Conservation (phyloP, 2,888 invertebrate species). For the Lumbricus terrestris region DNA sequence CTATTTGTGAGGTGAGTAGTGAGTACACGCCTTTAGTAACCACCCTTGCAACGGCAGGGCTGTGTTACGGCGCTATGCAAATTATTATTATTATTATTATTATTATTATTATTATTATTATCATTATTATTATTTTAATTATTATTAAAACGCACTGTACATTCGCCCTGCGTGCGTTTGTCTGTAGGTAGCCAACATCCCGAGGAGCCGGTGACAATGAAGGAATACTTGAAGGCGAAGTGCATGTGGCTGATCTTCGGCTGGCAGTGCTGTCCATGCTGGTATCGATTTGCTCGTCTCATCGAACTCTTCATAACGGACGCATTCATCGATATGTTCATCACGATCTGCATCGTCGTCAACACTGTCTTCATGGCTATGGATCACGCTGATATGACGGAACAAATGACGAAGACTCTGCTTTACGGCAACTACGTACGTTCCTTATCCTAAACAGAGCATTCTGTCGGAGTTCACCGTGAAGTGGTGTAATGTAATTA, state of each 20-base stretch:
- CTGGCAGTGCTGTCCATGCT: slow-evolving; percentile 88
- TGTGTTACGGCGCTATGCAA: no score
- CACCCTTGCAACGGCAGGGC: no score
- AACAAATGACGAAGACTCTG: slow-evolving; percentile 75
- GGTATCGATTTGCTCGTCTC: slow-evolving; percentile 70
- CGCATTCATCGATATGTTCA: slow-evolving; percentile 95
- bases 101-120: no score
- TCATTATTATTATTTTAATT: no score
- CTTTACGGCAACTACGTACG: slow-evolving; percentile 89
- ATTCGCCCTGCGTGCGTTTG: no score
- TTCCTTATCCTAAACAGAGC: background rate
- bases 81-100: no score
- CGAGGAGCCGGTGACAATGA: slow-evolving; percentile 26
- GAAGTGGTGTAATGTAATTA: no score
- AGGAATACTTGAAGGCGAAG: slow-evolving; percentile 48
- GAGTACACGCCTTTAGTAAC: no score
- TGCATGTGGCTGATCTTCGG: slow-evolving; percentile 48
- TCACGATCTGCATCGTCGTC: slow-evolving; percentile 94
- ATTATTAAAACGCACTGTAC: no score
- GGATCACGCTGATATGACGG: slow-evolving; percentile 90
- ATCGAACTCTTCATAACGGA: slow-evolving; percentile 90
- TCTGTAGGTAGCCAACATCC: slow-evolving; percentile 19
- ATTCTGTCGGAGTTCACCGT: no score
- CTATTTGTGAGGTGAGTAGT: no score
- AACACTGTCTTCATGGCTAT: slow-evolving; percentile 97